Conservation (phyloP, 23 tunicate genomes). For the Halocynthia aurantium region DNA sequence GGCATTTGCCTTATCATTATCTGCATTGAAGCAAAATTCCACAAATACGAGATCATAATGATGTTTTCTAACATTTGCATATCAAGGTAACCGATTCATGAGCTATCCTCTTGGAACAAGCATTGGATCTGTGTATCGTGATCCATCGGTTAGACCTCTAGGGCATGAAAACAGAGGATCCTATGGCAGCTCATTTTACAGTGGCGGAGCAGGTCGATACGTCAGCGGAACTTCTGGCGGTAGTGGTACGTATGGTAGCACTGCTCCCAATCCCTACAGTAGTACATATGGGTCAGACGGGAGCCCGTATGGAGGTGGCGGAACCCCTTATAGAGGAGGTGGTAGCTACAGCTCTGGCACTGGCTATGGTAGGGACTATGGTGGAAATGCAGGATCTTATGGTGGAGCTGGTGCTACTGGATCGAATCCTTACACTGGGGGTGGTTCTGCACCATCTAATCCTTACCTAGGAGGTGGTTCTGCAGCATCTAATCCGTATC, state of each 20-base stretch:
- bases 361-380: conserved; percentile 3
- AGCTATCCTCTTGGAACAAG: conserved; percentile 1
- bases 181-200: not conserved
- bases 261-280: not conserved
- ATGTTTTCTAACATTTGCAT: not conserved
- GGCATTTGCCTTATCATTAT: too few species aligned
- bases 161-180: not conserved
- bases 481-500: not conserved
- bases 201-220: not conserved
- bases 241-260: not conserved
- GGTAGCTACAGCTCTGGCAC: not conserved
- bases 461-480: not conserved
- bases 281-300: not conserved
- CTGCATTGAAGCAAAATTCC: too few species aligned
- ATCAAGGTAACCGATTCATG: conserved; percentile 1
- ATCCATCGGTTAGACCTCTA: not conserved
- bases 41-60: too few species aligned
- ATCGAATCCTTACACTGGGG: not conserved
- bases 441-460: not conserved
- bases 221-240: not conserved
- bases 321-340: conserved; percentile 1
- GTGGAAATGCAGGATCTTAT: not conserved
- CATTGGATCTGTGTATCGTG: conserved; percentile 23
- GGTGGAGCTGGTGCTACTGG: not conserved
- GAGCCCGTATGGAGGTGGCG: not conserved